Conservation (phyloP, 2,888 invertebrate species). For the Drosophila picticornis region DNA sequence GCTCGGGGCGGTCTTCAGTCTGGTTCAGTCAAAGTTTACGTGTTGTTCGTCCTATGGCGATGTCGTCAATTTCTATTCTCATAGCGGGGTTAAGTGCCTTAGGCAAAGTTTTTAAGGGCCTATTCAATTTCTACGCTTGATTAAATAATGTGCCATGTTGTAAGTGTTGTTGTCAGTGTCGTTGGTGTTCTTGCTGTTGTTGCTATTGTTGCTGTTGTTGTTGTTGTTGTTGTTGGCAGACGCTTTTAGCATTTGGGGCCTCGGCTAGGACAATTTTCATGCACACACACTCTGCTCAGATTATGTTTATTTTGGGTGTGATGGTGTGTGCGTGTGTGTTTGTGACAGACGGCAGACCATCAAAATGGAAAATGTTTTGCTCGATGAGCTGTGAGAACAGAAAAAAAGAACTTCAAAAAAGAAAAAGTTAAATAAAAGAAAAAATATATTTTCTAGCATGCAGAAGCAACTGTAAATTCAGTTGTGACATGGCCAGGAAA, state of each 20-base stretch:
- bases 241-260: slow-evolving; percentile 70
- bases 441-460: slow-evolving; percentile 14
- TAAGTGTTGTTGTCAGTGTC: slow-evolving; percentile 28
- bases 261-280: slow-evolving; percentile 62
- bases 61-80: slow-evolving; percentile 80
- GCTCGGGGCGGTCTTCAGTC: slow-evolving; percentile 2
- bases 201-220: slow-evolving; percentile 16
- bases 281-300: slow-evolving; percentile 67
- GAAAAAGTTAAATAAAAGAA: slow-evolving; percentile 2
- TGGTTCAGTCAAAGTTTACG: slow-evolving; percentile 37
- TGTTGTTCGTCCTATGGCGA: slow-evolving; percentile 53
- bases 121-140: slow-evolving; percentile 81
- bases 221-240: slow-evolving; percentile 46
- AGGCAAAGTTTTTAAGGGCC: slow-evolving; percentile 80
- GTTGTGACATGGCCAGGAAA: slow-evolving; percentile 48
- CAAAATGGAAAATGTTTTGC: slow-evolving; percentile 68
- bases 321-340: slow-evolving; percentile 22
- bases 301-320: slow-evolving; percentile 76
- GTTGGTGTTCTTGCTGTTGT: slow-evolving; percentile 34
- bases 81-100: slow-evolving; percentile 78
- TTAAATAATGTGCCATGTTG: slow-evolving; percentile 76
- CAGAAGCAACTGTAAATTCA: slow-evolving; percentile 44
- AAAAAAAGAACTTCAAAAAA: slow-evolving; percentile 38
- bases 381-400: slow-evolving; percentile 71
- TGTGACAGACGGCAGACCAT: slow-evolving; percentile 65